Evolutionary conservation across 2,113 vertebrate species (phyloP).

Genomic region (Scalopus aquaticus): DNA sequence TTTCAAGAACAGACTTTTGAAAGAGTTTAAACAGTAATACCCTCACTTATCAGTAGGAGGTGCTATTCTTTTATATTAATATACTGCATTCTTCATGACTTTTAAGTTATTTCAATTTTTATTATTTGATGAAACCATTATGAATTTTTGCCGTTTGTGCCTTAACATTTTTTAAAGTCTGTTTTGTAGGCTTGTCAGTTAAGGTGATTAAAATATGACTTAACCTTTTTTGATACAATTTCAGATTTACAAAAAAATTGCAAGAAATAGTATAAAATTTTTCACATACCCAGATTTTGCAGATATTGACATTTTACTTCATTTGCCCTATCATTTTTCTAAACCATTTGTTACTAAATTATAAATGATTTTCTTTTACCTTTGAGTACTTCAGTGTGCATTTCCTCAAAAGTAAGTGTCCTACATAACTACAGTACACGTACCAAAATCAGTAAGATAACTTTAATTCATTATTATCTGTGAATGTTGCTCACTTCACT

Average conservation of each 20-base stretch:
- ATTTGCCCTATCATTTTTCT: not conserved
- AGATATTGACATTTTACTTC: slow-evolving; percentile 11
- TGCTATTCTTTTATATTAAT: slow-evolving; percentile 18
- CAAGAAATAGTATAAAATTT: slow-evolving; percentile 17
- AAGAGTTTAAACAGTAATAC: not conserved
- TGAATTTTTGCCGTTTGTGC: slow-evolving; percentile 32
- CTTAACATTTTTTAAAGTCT: slow-evolving; percentile 5
- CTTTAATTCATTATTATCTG: not conserved
- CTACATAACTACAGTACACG: not conserved
- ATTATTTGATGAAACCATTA: slow-evolving; percentile 10
- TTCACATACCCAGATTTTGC: not conserved
- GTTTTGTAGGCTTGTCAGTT: not conserved
- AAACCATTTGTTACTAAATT: not conserved
- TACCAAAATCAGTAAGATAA: not conserved
- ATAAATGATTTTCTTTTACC: not conserved
- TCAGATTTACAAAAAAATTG: slow-evolving; percentile 9
- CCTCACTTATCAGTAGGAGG: slow-evolving; percentile 33
- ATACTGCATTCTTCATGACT: not conserved
- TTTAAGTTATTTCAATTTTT: not conserved
- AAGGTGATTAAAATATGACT: not conserved
- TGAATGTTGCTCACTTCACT: not conserved
- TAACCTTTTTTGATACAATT: slow-evolving; percentile 30
- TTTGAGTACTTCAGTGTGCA: not conserved
- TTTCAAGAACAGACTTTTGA: not conserved
- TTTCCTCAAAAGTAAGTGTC: not conserved